Conservation (phyloP, 2,113 vertebrate species). For the Tinamus guttatus region DNA sequence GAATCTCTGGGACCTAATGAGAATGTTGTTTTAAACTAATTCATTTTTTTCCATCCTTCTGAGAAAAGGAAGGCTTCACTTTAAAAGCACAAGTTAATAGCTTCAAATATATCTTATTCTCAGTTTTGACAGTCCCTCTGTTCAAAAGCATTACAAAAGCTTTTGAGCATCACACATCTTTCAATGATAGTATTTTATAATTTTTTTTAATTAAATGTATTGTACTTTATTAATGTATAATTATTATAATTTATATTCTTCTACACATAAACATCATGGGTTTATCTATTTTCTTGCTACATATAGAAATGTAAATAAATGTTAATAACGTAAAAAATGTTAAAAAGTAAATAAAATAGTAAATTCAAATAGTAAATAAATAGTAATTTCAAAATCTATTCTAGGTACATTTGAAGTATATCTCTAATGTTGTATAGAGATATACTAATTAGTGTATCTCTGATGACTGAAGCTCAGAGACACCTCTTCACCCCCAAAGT, state of each 20-base stretch:
- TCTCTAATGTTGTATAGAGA: not conserved
- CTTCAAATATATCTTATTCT: not conserved
- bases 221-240: not conserved
- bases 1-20: not conserved
- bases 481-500: not conserved
- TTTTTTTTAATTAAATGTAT: not conserved
- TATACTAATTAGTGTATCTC: too few relatives aligned
- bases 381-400: not conserved
- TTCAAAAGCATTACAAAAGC: not conserved
- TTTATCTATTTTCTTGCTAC: not conserved
- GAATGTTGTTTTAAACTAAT: not conserved
- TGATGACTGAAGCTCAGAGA: not conserved
- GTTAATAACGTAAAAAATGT: too few relatives aligned
- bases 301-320: not conserved
- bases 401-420: not conserved
- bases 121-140: not conserved
- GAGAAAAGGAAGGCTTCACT: not conserved
- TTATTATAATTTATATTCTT: not conserved
- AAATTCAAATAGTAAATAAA: too few relatives aligned
- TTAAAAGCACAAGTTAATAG: not conserved
- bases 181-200: not conserved
- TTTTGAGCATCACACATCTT: not conserved
- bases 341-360: too few relatives aligned
- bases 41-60: rapidly evolving
- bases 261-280: not conserved